Evolutionary conservation across 1,140 invertebrate genomes (phyloP), one percentile per base, ranked within the genome.

Genomic region (Lepidotrigona ventralis): DNA sequence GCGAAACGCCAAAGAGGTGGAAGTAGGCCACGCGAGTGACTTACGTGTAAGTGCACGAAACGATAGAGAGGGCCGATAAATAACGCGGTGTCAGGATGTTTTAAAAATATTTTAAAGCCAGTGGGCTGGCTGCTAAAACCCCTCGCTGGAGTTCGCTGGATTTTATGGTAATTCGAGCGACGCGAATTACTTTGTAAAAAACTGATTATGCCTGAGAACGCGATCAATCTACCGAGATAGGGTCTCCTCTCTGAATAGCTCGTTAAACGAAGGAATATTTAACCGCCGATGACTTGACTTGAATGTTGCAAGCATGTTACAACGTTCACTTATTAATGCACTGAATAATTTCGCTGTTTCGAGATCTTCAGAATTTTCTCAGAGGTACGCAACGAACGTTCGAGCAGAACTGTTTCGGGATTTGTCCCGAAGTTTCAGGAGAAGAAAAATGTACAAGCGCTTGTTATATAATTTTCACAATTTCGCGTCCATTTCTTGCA

Each of bases 11-110:
- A 46, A 46, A 23, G 12, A 17, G 26, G 71, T 64, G 46, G 21
- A 79, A 71, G 33, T 71, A 71, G 78, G 78, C 66, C 78, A 58
- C 3, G 53, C 68, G 33, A 46, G 23, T 58, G 17, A 79, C 29
- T 79, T 70, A 78, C 63, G 63, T 68, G 68, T 66, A 14, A n/a
- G 4, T 19, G 17, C 21, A 19, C 14, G 12, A 23, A 17, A 17
- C 78, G 78, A 60, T 58, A 51, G 54, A 60, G 53, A 71, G 39
- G 26, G 17, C 11, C 39, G 78, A 79, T 79, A 71, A 70, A 79
- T 71, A 79, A 79, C 68, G 23, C 66, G 78, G 33, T 79, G 78
- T 79, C 68, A 46, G 78, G 68, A 79, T 79, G 78, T 70, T 79
- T 79, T 70, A 79, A 60, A 79, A 79, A 79, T 71, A 79, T 79